phyloP scores from a whole-genome alignment of 2,113 vertebrate species.

The Castor canadensis region DNA sequence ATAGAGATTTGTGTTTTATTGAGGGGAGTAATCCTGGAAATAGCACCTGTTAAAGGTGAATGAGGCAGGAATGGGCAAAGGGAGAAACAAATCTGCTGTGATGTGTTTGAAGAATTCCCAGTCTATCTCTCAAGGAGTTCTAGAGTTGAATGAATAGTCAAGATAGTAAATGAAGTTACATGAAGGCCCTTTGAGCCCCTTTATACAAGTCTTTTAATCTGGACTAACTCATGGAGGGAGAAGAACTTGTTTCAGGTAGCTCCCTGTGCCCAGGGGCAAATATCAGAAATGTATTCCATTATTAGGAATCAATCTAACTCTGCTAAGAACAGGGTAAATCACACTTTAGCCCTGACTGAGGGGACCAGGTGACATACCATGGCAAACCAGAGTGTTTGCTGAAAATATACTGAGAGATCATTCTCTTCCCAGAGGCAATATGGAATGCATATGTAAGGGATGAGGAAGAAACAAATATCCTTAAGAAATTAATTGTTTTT shows the following conservation, averaged over 20 bases:
- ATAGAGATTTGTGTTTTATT: background rate
- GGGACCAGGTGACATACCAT: too few species aligned
- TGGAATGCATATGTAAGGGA: background rate
- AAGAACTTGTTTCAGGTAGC: background rate
- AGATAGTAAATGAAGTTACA: background rate
- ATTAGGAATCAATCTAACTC: background rate
- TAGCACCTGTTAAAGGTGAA: background rate
- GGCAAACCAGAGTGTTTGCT: background rate
- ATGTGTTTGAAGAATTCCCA: background rate
- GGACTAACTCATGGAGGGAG: background rate
- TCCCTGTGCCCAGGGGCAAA: background rate
- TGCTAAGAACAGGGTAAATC: background rate
- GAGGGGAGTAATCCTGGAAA: background rate
- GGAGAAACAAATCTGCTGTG: background rate
- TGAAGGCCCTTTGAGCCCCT: background rate
- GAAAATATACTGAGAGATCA: background rate
- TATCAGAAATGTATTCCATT: background rate
- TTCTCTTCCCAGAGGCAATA: background rate
- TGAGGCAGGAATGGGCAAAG: background rate
- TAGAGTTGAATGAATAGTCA: background rate
- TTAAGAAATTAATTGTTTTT: background rate
- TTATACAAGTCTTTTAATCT: background rate
- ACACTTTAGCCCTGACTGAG: background rate
- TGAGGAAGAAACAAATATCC: background rate
- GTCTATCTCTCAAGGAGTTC: background rate